Conservation (phyloP, 2,113 vertebrate genomes). For the Pachyramphus minor region DNA sequence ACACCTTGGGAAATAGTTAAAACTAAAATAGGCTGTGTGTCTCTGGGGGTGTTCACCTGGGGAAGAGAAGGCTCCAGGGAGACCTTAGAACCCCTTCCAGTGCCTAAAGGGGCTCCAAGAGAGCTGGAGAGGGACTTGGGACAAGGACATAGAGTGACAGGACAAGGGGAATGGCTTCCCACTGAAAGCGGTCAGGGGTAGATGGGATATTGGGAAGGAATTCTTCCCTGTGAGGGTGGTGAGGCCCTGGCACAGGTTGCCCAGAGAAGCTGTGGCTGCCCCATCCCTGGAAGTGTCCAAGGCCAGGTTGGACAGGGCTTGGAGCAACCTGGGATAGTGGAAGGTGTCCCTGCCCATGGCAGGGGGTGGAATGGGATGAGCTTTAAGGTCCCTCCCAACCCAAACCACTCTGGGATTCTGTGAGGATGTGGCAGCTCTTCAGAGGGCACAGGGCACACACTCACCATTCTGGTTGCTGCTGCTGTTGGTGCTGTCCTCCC, state of each 20-base stretch:
- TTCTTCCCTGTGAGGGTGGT: accelerated
- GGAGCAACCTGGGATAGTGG: background rate
- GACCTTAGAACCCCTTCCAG: background rate
- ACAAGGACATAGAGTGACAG: background rate
- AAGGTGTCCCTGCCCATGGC: background rate
- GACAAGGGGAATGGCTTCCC: background rate
- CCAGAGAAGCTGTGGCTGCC: background rate
- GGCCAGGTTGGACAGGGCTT: background rate
- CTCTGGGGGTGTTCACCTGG: background rate
- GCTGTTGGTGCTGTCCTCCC: conserved; percentile 77
- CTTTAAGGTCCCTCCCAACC: accelerated
- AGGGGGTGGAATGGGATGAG: background rate
- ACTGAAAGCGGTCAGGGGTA: accelerated
- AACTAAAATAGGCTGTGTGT: too few relatives aligned
- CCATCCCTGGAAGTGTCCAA: background rate
- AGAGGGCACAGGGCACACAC: background rate
- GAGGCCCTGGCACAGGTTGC: accelerated
- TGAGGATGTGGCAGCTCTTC: too few relatives aligned
- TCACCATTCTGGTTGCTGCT: conserved; percentile 86
- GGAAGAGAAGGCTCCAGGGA: background rate
- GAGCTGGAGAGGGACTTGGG: background rate
- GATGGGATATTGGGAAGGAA: background rate
- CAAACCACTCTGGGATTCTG: accelerated
- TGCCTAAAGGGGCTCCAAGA: background rate
- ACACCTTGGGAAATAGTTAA: background rate